phyloP scores from a whole-genome alignment of 64 coral and sea anemone species.

The Montipora foliosa region DNA sequence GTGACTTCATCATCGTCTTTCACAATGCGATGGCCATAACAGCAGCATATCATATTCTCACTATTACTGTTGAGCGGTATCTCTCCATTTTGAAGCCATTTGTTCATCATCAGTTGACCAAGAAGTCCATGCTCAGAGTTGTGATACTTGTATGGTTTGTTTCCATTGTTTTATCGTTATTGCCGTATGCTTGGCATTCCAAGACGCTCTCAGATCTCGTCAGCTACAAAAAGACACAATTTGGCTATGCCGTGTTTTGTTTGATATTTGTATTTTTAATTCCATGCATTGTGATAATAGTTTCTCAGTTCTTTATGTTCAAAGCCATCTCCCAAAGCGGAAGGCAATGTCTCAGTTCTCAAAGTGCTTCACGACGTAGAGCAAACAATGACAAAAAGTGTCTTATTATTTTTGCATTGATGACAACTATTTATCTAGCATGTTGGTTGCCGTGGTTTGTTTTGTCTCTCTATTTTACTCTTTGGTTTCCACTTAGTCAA shows the following conservation, averaged over 20 bases:
- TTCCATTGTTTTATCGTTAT: neutral
- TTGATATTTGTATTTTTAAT: conserved; percentile 57
- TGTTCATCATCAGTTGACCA: conserved; percentile 51
- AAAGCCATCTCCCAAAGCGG: conserved; percentile 27
- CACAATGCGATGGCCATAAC: conserved; percentile 36
- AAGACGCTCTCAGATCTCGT: neutral
- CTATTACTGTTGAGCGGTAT: conserved; percentile 54
- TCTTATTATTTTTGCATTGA: conserved; percentile 51
- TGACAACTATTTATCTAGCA: conserved; percentile 48
- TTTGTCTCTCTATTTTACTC: neutral
- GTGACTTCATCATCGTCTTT: neutral
- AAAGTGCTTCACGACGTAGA: neutral
- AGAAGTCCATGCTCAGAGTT: conserved; percentile 46
- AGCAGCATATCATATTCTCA: conserved; percentile 67
- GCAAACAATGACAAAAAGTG: conserved; percentile 59
- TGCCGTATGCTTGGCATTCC: conserved; percentile 12
- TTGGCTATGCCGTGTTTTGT: conserved; percentile 56
- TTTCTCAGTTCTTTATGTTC: conserved; percentile 54
- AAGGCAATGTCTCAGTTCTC: neutral
- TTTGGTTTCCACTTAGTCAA: conserved; percentile 15
- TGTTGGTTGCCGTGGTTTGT: conserved; percentile 81
- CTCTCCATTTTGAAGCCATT: conserved; percentile 50
- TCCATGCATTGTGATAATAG: conserved; percentile 48
- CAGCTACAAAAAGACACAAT: conserved; percentile 6
- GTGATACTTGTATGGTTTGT: conserved; percentile 33